A percentile compares a stretch with the other conserved stretches of the same genome.
phyloP scores from a whole-genome alignment of 1,140 invertebrate species.

The Tenebrio molitor region DNA sequence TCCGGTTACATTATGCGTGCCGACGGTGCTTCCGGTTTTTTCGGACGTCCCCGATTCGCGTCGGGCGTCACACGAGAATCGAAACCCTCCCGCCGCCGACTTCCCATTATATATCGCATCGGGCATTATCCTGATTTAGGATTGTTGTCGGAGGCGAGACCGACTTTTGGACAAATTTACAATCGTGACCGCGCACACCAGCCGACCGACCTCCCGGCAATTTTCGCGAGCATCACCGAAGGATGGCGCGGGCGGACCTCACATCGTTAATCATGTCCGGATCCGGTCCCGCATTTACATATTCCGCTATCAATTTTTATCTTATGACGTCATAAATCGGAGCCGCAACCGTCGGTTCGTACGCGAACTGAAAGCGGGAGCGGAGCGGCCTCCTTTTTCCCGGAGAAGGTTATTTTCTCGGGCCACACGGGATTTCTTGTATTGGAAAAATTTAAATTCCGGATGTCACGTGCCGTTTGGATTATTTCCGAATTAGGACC shows the following conservation, averaged over 20 bases:
- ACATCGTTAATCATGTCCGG: conserved; percentile 58
- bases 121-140: conserved; percentile 52
- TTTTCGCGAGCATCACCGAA: conserved; percentile 43
- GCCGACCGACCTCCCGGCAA: conserved; percentile 37
- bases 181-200: conserved; percentile 52
- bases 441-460: conserved; percentile 26
- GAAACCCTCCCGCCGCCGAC: background rate
- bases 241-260: conserved; percentile 58
- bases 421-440: conserved; percentile 11
- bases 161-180: conserved; percentile 53
- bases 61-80: background rate
- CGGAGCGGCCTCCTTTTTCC: background rate
- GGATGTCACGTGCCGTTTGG: conserved; percentile 12
- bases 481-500: conserved; percentile 6
- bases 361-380: conserved; percentile 45
- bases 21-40: background rate
- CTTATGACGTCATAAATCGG: conserved; percentile 60
- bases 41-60: background rate
- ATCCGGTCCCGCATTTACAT: conserved; percentile 57
- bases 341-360: conserved; percentile 53
- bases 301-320: conserved; percentile 61
- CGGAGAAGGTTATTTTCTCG: background rate
- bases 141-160: conserved; percentile 39
- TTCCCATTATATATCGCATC: conserved; percentile 31
- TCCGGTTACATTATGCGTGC: conserved; percentile 10